Conservation (phyloP, 2,113 vertebrate genomes). For the Atrichornis clamosus region DNA sequence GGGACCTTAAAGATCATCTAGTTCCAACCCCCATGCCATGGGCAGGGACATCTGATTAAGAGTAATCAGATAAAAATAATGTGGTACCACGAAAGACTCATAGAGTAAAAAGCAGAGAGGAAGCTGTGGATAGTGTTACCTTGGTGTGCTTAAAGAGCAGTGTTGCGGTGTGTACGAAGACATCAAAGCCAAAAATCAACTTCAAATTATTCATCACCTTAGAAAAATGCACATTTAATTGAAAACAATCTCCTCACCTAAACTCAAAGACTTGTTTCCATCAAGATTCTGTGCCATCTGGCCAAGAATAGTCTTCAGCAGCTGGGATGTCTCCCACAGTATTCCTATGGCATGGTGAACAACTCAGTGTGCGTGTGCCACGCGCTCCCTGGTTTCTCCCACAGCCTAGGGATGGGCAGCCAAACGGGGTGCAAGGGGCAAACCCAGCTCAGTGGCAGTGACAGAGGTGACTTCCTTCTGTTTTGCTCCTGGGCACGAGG, state of each 20-base stretch:
- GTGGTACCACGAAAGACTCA: not conserved
- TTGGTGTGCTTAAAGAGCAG: not conserved
- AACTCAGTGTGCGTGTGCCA: not conserved
- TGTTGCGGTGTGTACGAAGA: not conserved
- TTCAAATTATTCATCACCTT: not conserved
- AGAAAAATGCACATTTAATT: not conserved
- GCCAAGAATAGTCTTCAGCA: not conserved
- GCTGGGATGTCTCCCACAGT: not conserved
- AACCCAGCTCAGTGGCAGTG: not conserved
- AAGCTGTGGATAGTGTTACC: not conserved
- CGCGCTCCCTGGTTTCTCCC: not conserved
- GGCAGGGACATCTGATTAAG: not conserved
- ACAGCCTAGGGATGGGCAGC: not conserved
- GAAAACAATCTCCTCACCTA: not conserved
- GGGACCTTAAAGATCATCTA: not conserved
- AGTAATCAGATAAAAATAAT: not conserved
- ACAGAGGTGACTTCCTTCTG: not conserved
- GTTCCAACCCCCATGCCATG: not conserved
- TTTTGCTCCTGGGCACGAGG: not conserved
- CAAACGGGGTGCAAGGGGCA: accelerated
- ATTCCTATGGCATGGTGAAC: not conserved
- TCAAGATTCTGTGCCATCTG: not conserved
- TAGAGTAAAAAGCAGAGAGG: not conserved
- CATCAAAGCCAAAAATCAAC: not conserved
- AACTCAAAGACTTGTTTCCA: not conserved